Evolutionary conservation across 2,888 invertebrate species (phyloP), one percentile per base, ranked within the genome.

Genomic region (Norana najaformis): DNA sequence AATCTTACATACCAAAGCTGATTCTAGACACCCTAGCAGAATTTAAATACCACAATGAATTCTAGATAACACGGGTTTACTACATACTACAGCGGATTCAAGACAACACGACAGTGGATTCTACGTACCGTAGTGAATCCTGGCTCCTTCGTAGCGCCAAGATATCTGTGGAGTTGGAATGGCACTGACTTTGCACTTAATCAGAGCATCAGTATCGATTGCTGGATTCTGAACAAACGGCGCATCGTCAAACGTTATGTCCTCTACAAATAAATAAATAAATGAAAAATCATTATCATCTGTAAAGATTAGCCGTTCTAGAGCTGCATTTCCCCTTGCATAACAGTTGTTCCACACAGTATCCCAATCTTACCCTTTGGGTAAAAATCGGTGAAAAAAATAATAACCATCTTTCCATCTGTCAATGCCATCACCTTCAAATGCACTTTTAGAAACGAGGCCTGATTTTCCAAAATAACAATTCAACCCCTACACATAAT

Each of bases 121-220:
- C 8, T 8, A 88, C 90, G 89, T 89, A 92, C 92, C 91, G 20
- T 89, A 88, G 18, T 38, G 39, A 69, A 92, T 90, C 6, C 35
- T 89, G 20, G 88, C 69, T n/a, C 91, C 91, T 6, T 91, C 89
- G 88, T 90, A 88, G 30, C 89, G 83, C 93, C 93, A 93, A n/a
- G 89, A 89, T 82, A 93, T 91, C 5, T 53, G 91, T 23, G 93
- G 93, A 16, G 82, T 89, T 4, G 92, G 92, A 83, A 91, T 90
- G 6, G 92, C 92, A 20, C 91, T 91, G 20, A 92, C 92, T 16
- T 53, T 35, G 88, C 93, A 93, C 85, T 88, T 69, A 34, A 93
- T 92, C 41, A 91, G 83, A 83, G 92, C 92, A 53, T 91, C 89
- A 5, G 91, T 91, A 91, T 91, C 35, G 41, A 92, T 90, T 13